These are phyloP conservation scores for Temnothorax rugatulus DNA, from an alignment of 2,888 invertebrate species.

Conservation along the genomic window DNA sequence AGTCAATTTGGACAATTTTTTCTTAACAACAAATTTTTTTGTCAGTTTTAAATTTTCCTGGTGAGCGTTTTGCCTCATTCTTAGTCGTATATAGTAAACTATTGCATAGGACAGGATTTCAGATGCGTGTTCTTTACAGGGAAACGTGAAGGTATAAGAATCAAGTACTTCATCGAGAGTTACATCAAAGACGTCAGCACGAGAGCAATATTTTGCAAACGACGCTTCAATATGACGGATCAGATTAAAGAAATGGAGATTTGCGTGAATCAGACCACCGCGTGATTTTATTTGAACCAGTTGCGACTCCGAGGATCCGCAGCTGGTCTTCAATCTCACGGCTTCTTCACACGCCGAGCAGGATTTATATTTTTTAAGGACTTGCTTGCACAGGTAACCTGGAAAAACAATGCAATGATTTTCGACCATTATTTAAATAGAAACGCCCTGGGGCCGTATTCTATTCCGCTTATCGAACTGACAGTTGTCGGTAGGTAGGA, in stretches of 20 bases:
- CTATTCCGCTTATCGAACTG: too few relatives aligned
- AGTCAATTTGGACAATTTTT: too few relatives aligned
- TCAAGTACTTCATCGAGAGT: conserved; percentile 3
- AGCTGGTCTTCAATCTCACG: background rate
- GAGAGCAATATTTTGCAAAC: conserved; percentile 1
- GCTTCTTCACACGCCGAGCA: background rate
- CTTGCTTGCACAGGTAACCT: background rate
- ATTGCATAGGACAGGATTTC: conserved; percentile 1
- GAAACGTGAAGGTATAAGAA: background rate
- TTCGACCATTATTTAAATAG: background rate
- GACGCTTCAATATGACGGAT: background rate
- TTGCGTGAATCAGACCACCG: conserved; percentile 9
- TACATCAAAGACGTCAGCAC: background rate
- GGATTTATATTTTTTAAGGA: conserved; percentile 4
- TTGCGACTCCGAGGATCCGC: background rate
- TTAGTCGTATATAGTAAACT: background rate
- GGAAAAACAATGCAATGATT: background rate
- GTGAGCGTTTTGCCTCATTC: too few relatives aligned
- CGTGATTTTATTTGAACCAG: conserved; percentile 6
- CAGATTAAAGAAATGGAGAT: background rate
- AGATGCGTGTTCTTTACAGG: background rate
- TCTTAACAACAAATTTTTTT: too few relatives aligned
- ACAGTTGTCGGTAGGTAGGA: too few relatives aligned
- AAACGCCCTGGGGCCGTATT: background rate
- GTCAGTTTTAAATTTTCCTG: too few relatives aligned